Evolutionary conservation across 2,888 invertebrate genomes (phyloP), one percentile per base, ranked within the genome.

Genomic region (Lithophane socia): DNA sequence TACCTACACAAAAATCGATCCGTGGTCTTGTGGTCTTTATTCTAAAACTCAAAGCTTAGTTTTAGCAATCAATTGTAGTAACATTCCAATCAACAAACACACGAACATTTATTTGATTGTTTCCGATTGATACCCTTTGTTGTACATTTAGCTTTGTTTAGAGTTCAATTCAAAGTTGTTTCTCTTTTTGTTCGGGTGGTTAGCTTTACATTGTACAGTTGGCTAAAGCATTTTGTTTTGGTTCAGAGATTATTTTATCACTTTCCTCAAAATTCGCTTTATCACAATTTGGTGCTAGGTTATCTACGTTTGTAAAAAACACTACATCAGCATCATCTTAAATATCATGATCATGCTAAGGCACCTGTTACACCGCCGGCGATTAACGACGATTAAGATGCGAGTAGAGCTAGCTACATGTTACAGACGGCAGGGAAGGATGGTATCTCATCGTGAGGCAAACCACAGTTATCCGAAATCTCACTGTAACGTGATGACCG

Each of bases 81-180:
- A 47, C 71, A 70, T 61, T 73, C 42, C 21, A 5, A 74, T 29
- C 29, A 42, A 16, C 37, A 61, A 49, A 75, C 42, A 68, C 29
- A 9, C 24, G 8, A 67, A 47, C 29, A 63, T 71, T 77, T 61
- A 69, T 71, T 44, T 56, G 67, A 73, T 71, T 65, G 61, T 44
- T 72, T 77, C 60, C 49, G n/a, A 72, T 54, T 72, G 58, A 63
- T 64, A 58, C 56, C 64, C 77, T 77, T 84, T 84, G 80, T 77
- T 73, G 73, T 75, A 71, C 37, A 70, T 73, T 77, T 70, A 16
- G 42, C 72, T 77, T 77, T 77, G 74, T 84, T 83, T 13, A n/a
- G 54, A 54, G 58, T 49, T 73, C 60, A 49, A 58, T 52, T 37
- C 16, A 9, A 58, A 77, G 12, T 77, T 75, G 73, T 61, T 80